These are phyloP conservation scores for Cheracebus regulus DNA, from an alignment of 2,797 vertebrate genomes.

Conservation along the genomic window DNA sequence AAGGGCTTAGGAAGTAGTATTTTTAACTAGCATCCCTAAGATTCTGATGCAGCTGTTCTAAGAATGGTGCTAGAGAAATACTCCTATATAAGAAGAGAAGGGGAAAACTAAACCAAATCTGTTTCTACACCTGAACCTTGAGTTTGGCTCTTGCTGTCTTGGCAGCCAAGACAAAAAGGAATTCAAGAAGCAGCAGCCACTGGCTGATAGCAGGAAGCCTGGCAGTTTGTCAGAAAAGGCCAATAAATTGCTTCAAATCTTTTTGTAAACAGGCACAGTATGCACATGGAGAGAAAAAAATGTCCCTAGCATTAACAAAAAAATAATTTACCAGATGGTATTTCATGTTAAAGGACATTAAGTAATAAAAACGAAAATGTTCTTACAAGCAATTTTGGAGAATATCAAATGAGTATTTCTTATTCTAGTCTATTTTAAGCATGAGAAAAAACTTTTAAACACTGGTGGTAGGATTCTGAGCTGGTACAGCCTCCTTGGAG, in stretches of 20 bases:
- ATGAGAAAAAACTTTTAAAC: neutral
- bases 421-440: constrained; percentile 37
- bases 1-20: neutral
- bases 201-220: neutral
- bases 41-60: neutral
- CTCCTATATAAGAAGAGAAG: neutral
- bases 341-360: neutral
- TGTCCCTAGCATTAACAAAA: neutral
- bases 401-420: neutral
- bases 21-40: neutral
- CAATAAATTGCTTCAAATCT: neutral
- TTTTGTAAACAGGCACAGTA: constrained; percentile 21
- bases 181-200: neutral
- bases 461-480: neutral
- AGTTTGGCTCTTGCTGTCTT: constrained; percentile 26
- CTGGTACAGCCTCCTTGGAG: neutral
- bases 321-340: constrained; percentile 29
- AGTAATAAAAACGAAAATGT: constrained; percentile 4
- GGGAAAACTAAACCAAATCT: constrained; percentile 16
- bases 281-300: neutral
- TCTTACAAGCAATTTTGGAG: neutral
- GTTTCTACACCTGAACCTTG: constrained; percentile 33
- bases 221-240: neutral
- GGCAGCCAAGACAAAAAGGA: neutral
- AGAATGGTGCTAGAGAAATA: neutral